Conservation (phyloP, 2,797 vertebrate genomes). For the Carapus acus region DNA sequence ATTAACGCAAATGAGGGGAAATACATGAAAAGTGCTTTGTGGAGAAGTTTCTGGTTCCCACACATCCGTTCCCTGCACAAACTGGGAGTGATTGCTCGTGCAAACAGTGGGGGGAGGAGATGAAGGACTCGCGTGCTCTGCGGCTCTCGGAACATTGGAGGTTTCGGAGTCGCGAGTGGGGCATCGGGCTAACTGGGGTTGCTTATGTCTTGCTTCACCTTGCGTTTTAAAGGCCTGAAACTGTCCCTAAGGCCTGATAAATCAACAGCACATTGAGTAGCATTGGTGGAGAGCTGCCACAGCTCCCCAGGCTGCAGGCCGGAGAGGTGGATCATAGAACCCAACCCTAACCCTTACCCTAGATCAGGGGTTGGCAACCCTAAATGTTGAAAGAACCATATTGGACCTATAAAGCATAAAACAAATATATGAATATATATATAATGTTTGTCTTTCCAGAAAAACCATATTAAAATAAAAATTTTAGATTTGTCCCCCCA, state of each 20-base stretch:
- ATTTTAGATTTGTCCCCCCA: too few species aligned
- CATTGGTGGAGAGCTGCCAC: constrained; percentile 67
- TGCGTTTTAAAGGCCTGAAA: constrained; percentile 72
- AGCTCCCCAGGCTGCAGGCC: constrained; percentile 64
- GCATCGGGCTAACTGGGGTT: constrained; percentile 62
- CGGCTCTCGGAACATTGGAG: constrained; percentile 56
- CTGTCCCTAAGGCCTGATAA: constrained; percentile 69
- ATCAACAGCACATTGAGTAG: constrained; percentile 65
- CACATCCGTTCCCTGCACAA: constrained; percentile 50
- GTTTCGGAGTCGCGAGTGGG: constrained; percentile 52
- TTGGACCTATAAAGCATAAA: too few species aligned
- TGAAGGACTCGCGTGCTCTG: constrained; percentile 47
- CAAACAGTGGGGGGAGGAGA: constrained; percentile 41
- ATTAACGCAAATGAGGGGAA: constrained; percentile 54
- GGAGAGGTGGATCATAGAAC: constrained; percentile 42
- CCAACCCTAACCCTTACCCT: constrained; percentile 63
- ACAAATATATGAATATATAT: too few species aligned
- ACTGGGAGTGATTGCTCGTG: constrained; percentile 53
- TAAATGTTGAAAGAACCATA: too few species aligned
- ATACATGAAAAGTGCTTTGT: constrained; percentile 44
- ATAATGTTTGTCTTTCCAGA: too few species aligned
- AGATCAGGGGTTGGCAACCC: constrained; percentile 30
- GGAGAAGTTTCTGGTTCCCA: constrained; percentile 47
- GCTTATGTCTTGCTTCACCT: constrained; percentile 73
- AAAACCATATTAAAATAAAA: too few species aligned